Percentiles rank a stretch among this genome's conserved stretches.
phyloP scores from a whole-genome alignment of 1,140 invertebrate species.

The Drosophila ambigua region DNA sequence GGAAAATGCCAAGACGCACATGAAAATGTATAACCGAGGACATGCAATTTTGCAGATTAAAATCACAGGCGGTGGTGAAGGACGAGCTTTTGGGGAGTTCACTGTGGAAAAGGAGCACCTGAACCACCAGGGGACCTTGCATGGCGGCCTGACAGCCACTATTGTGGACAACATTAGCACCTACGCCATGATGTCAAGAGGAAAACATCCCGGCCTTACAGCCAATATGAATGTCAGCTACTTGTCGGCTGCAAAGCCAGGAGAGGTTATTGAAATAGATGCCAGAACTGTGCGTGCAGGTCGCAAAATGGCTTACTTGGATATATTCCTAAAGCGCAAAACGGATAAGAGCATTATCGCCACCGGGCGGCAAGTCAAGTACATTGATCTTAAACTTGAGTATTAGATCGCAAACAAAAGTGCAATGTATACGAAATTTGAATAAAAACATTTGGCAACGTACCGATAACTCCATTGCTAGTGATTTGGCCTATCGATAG shows the following conservation, averaged over 20 bases:
- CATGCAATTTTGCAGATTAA: constrained; percentile 47
- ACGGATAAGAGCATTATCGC: constrained; percentile 89
- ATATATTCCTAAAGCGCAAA: constrained; percentile 91
- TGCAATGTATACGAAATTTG: too few relatives aligned
- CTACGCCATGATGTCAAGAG: constrained; percentile 89
- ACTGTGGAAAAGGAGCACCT: constrained; percentile 90
- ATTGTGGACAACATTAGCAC: constrained; percentile 93
- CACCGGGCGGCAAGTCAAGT: constrained; percentile 93
- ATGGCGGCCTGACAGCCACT: constrained; percentile 93
- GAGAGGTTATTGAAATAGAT: constrained; percentile 91
- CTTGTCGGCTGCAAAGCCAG: constrained; percentile 89
- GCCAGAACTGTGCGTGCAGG: constrained; percentile 91
- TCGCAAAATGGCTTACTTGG: constrained; percentile 91
- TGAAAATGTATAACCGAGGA: constrained; percentile 10
- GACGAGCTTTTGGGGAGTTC: constrained; percentile 86
- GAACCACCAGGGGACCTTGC: constrained; percentile 90
- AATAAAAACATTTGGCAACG: too few relatives aligned
- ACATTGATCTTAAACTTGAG: constrained; percentile 83
- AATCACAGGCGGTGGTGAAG: constrained; percentile 66
- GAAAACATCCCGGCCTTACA: constrained; percentile 88
- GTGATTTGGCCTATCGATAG: background rate
- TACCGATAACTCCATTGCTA: background rate
- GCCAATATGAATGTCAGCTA: constrained; percentile 91
- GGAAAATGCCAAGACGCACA: background rate
- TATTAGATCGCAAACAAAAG: background rate